Percentiles rank a stretch among this genome's conserved stretches.
Conservation (phyloP, 2,888 invertebrate genomes). For the Acleris cristana region DNA sequence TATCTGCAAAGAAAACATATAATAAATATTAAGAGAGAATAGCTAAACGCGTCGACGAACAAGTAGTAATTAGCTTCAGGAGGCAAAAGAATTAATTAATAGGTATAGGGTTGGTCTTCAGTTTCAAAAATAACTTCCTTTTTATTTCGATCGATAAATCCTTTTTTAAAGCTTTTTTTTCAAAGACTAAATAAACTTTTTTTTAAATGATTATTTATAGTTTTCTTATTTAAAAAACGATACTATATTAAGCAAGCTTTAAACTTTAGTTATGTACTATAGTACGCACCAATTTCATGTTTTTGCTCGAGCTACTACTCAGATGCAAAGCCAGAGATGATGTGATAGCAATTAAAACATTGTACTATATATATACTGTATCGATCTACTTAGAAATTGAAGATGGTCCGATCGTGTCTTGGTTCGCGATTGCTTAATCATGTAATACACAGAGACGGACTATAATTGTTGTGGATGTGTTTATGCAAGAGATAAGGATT, state of each 20-base stretch:
- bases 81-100: too few species aligned
- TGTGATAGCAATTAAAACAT: conserved; percentile 63
- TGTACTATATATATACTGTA: conserved; percentile 74
- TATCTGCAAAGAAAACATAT: conserved; percentile 54
- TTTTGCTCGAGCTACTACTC: conserved; percentile 48
- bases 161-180: too few species aligned
- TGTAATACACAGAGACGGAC: conserved; percentile 66
- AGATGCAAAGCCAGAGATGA: conserved; percentile 53
- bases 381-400: conserved; percentile 68
- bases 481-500: conserved; percentile 48
- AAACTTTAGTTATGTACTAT: not conserved
- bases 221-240: too few species aligned
- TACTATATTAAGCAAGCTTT: too few species aligned
- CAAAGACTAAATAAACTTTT: too few species aligned
- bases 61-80: too few species aligned
- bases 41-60: too few species aligned
- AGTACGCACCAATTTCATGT: conserved; percentile 69
- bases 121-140: too few species aligned
- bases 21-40: not conserved
- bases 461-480: conserved; percentile 65
- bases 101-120: too few species aligned
- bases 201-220: too few species aligned
- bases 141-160: too few species aligned
- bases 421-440: conserved; percentile 69
- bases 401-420: conserved; percentile 58